A percentile compares a stretch with the other conserved stretches of the same genome.
Conservation (phyloP, 2,113 vertebrate species). For the Tretioscincus oriximinensis region DNA sequence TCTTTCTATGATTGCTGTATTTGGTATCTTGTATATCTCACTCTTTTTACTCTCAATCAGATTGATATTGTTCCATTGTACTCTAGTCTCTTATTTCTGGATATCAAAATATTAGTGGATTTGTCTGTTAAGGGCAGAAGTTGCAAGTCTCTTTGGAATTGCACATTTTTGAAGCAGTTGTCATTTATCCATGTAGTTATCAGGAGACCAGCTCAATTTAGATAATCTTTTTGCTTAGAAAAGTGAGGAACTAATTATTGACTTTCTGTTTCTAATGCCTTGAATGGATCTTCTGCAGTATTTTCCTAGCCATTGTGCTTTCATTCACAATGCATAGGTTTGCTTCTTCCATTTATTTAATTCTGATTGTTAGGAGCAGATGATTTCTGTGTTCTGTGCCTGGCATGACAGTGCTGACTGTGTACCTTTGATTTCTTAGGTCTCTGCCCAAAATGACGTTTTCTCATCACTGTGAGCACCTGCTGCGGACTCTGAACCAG, state of each 20-base stretch:
- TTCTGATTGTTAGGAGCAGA: neutral
- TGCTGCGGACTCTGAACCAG: constrained; percentile 82
- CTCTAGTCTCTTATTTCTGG: neutral
- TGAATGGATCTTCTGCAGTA: neutral
- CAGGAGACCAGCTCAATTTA: no score
- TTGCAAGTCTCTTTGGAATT: neutral
- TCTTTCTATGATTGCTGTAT: no score
- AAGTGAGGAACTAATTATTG: neutral
- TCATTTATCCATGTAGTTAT: neutral
- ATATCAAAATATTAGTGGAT: neutral
- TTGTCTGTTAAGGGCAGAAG: neutral
- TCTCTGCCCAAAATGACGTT: constrained; percentile 72
- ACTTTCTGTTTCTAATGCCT: neutral
- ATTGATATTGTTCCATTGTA: neutral
- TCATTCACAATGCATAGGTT: neutral
- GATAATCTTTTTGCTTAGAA: no score
- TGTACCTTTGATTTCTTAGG: constrained; percentile 39
- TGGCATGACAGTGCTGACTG: neutral
- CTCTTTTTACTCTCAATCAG: no score
- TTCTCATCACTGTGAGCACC: constrained; percentile 82
- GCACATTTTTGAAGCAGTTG: neutral
- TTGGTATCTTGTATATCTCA: no score
- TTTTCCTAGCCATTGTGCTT: neutral
- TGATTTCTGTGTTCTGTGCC: neutral
- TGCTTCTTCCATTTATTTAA: neutral